These are phyloP conservation scores for Batillaria attramentaria DNA, from an alignment of 1,140 invertebrate genomes.

Conservation along the genomic window DNA sequence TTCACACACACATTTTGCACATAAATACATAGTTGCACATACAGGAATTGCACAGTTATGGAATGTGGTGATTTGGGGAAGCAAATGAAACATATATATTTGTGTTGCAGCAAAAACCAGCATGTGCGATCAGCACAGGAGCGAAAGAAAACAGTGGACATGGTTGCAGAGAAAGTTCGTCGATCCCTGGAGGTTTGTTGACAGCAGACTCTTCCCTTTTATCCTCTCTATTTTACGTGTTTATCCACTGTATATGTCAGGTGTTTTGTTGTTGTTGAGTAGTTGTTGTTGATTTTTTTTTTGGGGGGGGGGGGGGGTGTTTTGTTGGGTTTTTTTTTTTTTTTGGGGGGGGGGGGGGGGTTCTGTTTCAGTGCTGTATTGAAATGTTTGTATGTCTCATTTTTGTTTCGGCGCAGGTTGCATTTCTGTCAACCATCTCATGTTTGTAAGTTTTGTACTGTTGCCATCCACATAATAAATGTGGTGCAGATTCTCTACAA, in stretches of 20 bases:
- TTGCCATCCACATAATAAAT: neutral
- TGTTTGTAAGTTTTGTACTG: neutral
- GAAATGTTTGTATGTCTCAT: neutral
- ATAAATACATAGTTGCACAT: too few species aligned
- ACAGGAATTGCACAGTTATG: too few species aligned
- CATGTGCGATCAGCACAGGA: conserved; percentile 37
- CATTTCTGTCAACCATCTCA: too few species aligned
- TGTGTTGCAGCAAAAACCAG: conserved; percentile 36
- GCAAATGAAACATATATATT: neutral
- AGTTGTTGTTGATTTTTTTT: too few species aligned
- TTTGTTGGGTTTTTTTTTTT: too few species aligned
- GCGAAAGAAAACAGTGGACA: conserved; percentile 32
- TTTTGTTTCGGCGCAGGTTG: too few species aligned
- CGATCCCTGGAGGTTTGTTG: conserved; percentile 25
- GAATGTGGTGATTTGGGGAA: neutral
- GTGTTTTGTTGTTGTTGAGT: too few species aligned
- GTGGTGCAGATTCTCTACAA: too few species aligned
- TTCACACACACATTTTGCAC: neutral
- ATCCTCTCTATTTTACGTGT: too few species aligned
- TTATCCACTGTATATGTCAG: too few species aligned
- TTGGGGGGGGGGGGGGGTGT: too few species aligned
- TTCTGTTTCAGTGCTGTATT: neutral
- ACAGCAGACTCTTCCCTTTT: neutral
- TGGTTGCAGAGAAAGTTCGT: conserved; percentile 28
- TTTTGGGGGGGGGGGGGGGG: too few species aligned